These are phyloP conservation scores for Microcebus jonahi DNA, from an alignment of 2,113 vertebrate species.

Conservation along the genomic window DNA sequence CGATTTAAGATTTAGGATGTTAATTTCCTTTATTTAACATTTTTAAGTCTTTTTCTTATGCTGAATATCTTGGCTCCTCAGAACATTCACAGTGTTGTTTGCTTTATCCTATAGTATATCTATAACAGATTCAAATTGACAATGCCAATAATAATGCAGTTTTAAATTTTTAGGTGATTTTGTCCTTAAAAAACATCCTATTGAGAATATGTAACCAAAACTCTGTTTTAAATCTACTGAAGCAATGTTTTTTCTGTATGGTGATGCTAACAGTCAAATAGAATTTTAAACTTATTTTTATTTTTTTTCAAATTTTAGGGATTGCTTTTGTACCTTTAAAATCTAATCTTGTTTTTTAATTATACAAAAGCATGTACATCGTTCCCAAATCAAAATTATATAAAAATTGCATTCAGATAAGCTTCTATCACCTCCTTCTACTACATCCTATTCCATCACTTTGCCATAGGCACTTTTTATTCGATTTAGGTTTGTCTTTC, in stretches of 20 bases:
- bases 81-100: too few relatives aligned
- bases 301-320: background rate
- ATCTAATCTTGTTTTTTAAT: background rate
- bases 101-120: background rate
- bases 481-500: background rate
- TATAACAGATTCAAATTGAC: background rate
- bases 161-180: background rate
- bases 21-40: background rate
- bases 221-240: background rate
- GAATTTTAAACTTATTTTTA: background rate
- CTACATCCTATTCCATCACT: accelerated
- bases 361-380: background rate
- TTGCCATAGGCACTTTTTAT: background rate
- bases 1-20: too few relatives aligned
- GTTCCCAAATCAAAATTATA: background rate
- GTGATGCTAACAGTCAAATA: accelerated
- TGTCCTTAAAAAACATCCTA: background rate
- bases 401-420: background rate
- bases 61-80: too few relatives aligned
- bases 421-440: accelerated
- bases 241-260: background rate
- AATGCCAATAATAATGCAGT: background rate
- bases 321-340: background rate
- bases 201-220: background rate
- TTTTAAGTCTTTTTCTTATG: background rate